Evolutionary conservation across 2,113 vertebrate species (phyloP).

Genomic region (Caranx melampygus): DNA sequence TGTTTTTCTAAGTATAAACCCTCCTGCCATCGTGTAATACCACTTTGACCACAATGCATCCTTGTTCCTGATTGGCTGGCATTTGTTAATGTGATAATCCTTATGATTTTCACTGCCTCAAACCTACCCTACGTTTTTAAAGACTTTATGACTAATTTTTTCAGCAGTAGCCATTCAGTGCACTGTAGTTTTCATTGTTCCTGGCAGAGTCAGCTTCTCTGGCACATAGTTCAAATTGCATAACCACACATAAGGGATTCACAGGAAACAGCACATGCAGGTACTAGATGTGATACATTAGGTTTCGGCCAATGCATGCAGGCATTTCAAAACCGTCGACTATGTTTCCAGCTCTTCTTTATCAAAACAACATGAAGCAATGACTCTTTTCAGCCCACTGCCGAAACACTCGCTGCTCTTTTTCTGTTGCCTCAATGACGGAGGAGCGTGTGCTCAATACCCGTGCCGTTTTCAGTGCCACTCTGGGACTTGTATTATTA

Average conservation of each 20-base stretch:
- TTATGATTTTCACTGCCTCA: background rate
- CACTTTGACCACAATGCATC: background rate
- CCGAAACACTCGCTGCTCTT: background rate
- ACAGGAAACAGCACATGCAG: background rate
- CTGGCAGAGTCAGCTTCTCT: background rate
- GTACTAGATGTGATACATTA: background rate
- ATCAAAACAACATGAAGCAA: background rate
- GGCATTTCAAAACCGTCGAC: background rate
- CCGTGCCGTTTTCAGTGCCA: background rate
- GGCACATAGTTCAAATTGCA: background rate
- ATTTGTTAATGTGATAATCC: background rate
- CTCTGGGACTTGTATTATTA: background rate
- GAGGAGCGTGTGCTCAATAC: background rate
- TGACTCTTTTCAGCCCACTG: background rate
- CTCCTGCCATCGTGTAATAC: background rate
- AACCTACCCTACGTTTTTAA: no score
- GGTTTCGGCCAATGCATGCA: background rate
- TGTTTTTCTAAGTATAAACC: constrained; percentile 1
- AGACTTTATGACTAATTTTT: background rate
- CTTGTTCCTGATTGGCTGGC: background rate
- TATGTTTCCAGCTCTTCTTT: background rate
- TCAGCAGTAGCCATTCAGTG: background rate
- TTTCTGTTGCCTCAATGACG: background rate
- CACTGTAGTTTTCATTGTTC: background rate
- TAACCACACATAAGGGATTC: background rate